A percentile compares a stretch with the other conserved stretches of the same genome.
Evolutionary conservation across 2,888 invertebrate genomes (phyloP).

Genomic region (Lordiphosa andalusiaca): DNA sequence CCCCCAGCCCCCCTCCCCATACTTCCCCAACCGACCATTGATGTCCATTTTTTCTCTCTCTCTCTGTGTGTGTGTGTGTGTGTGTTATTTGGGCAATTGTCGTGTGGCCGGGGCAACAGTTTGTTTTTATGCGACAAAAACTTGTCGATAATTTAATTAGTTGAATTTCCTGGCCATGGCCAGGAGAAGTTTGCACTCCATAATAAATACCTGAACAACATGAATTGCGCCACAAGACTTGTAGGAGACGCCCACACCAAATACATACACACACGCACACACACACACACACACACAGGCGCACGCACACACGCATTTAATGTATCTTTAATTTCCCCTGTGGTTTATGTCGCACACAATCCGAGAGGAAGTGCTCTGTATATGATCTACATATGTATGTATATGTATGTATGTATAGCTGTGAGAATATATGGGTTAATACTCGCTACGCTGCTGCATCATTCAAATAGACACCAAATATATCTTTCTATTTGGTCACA

Average conservation of each 20-base stretch:
- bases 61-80: background rate
- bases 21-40: background rate
- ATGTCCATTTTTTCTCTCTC: slow-evolving; percentile 9
- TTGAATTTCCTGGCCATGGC: slow-evolving; percentile 29
- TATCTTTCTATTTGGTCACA: no score
- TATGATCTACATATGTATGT: background rate
- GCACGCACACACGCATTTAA: slow-evolving; percentile 52
- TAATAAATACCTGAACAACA: slow-evolving; percentile 27
- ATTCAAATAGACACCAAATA: no score
- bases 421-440: background rate
- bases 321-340: slow-evolving; percentile 73
- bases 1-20: no score
- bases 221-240: background rate
- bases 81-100: slow-evolving; percentile 5
- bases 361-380: slow-evolving; percentile 31
- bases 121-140: slow-evolving; percentile 45
- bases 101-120: slow-evolving; percentile 30
- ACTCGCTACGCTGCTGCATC: no score
- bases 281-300: background rate
- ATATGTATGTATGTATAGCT: background rate
- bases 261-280: slow-evolving; percentile 1
- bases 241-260: background rate
- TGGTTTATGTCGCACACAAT: slow-evolving; percentile 67
- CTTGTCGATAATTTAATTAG: slow-evolving; percentile 60
- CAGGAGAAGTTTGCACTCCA: slow-evolving; percentile 13